These are phyloP conservation scores for Dendrolimus houi DNA, from an alignment of 2,888 invertebrate genomes.

Conservation along the genomic window DNA sequence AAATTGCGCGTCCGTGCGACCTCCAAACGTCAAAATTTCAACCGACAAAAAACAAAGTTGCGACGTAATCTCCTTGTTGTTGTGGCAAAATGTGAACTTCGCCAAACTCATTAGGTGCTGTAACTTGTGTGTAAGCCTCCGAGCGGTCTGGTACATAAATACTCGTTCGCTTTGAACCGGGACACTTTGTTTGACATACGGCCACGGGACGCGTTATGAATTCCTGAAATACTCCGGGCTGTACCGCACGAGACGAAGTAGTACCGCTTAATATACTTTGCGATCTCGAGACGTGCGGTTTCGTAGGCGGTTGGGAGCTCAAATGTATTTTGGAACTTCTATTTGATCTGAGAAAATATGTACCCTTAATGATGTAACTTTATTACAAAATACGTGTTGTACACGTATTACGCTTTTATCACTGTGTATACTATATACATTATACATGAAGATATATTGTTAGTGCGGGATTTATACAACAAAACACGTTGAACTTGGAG, in stretches of 20 bases:
- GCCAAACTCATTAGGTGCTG: conserved; percentile 39
- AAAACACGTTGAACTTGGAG: no score
- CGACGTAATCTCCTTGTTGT: conserved; percentile 26
- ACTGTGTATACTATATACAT: no score
- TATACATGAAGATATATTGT: no score
- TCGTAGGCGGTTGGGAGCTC: neutral
- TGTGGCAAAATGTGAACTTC: conserved; percentile 23
- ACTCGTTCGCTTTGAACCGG: conserved; percentile 15
- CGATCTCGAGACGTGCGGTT: neutral
- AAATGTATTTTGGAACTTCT: no score
- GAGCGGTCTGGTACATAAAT: conserved; percentile 27
- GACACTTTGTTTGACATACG: conserved; percentile 38
- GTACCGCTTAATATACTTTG: conserved; percentile 6
- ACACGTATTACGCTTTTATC: no score
- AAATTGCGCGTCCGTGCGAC: neutral
- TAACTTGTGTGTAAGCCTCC: conserved; percentile 20
- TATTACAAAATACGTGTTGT: no score
- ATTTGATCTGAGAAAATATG: no score
- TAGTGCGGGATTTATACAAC: no score
- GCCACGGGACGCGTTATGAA: conserved; percentile 30
- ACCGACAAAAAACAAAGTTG: conserved; percentile 22
- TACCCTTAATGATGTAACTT: no score
- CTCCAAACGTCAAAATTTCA: conserved; percentile 4
- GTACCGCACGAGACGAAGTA: conserved; percentile 6
- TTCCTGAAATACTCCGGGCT: conserved; percentile 14